Evolutionary conservation across 2,888 invertebrate genomes (phyloP).

Genomic region (Anthoptus insignis): DNA sequence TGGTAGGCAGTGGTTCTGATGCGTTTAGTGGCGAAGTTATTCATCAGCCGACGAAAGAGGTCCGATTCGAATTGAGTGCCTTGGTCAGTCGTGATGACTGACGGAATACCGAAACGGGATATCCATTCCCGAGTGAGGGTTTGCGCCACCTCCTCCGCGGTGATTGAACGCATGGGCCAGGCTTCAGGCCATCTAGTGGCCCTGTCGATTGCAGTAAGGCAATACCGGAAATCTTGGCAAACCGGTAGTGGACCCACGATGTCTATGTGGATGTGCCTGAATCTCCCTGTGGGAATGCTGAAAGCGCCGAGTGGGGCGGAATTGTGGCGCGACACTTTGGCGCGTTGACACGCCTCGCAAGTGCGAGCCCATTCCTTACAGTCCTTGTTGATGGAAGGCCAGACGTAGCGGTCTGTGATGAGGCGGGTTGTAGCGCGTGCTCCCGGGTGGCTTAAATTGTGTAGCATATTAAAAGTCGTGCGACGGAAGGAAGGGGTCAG

Average conservation of each 20-base stretch:
- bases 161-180: not conserved
- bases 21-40: not conserved
- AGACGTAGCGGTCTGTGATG: not conserved
- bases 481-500: not conserved
- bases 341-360: constrained; percentile 1
- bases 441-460: too few species aligned
- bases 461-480: not conserved
- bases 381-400: constrained; percentile 7
- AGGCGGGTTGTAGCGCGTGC: too few species aligned
- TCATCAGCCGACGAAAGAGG: not conserved
- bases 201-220: constrained; percentile 4
- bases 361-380: constrained; percentile 14
- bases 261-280: not conserved
- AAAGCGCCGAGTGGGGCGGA: not conserved
- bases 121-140: not conserved
- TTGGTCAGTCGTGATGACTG: not conserved
- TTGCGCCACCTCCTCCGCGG: not conserved
- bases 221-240: not conserved
- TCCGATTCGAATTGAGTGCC: not conserved
- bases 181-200: constrained; percentile 5
- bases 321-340: constrained; percentile 7
- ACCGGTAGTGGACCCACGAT: not conserved
- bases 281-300: not conserved
- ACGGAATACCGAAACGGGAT: not conserved
- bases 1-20: not conserved